Evolutionary conservation across 1,140 invertebrate genomes (phyloP).

Genomic region (Pantala flavescens): DNA sequence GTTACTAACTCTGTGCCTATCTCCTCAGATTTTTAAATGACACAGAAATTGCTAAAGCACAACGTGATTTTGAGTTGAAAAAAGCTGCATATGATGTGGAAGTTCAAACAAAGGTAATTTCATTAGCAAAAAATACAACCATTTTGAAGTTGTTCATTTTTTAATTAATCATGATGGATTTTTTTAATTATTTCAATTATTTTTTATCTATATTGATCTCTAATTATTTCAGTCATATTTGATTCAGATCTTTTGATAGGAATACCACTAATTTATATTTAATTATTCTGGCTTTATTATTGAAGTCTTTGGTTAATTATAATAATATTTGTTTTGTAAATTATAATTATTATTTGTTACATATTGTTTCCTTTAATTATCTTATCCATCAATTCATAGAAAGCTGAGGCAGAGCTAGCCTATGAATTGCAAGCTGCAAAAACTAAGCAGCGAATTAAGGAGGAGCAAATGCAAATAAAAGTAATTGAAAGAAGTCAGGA

Average conservation of each 20-base stretch:
- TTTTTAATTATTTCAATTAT: conserved; percentile 11
- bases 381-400: conserved; percentile 26
- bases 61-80: conserved; percentile 92
- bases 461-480: conserved; percentile 93
- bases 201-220: background rate
- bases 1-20: too few species aligned
- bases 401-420: conserved; percentile 91
- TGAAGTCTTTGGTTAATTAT: too few species aligned
- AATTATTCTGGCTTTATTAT: too few species aligned
- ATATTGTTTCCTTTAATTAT: too few species aligned
- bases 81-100: conserved; percentile 95
- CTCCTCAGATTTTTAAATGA: conserved; percentile 70
- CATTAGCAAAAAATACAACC: background rate
- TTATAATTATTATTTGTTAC: too few species aligned
- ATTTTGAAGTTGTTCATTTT: background rate
- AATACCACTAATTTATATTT: too few species aligned
- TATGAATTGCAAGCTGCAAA: conserved; percentile 91
- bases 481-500: conserved; percentile 87
- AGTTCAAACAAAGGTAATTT: conserved; percentile 85
- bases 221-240: too few species aligned
- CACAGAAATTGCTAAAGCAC: conserved; percentile 91
- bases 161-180: conserved; percentile 13
- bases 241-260: too few species aligned
- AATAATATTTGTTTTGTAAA: too few species aligned
- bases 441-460: conserved; percentile 90